phyloP scores from a whole-genome alignment of 1,140 invertebrate species.

The Linepithema humile region DNA sequence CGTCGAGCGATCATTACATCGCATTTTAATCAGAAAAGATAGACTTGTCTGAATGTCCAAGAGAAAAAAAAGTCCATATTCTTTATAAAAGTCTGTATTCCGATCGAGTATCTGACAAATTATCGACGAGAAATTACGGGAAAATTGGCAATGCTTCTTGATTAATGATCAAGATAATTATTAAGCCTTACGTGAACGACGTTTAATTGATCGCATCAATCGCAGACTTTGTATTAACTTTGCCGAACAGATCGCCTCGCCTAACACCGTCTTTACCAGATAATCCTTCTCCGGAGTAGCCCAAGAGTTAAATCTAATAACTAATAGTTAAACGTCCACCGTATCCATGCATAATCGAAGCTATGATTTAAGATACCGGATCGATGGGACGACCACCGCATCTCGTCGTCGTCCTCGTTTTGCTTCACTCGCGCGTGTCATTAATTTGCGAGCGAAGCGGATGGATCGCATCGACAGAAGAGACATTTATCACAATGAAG shows the following conservation, averaged over 20 bases:
- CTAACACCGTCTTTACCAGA: too few relatives aligned
- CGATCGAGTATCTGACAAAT: not conserved
- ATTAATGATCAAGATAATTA: constrained; percentile 5
- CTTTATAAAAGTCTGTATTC: too few relatives aligned
- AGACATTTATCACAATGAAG: constrained; percentile 56
- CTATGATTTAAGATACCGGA: constrained; percentile 28
- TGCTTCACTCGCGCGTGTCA: not conserved
- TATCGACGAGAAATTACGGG: not conserved
- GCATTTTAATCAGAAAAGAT: constrained; percentile 20
- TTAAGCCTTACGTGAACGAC: too few relatives aligned
- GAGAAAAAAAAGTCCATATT: constrained; percentile 11
- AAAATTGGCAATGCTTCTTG: not conserved
- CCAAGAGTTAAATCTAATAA: not conserved
- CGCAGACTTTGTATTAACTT: not conserved
- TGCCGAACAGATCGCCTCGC: not conserved
- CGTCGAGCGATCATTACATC: too few relatives aligned
- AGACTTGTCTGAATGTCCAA: not conserved
- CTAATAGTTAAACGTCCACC: not conserved
- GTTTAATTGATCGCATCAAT: not conserved
- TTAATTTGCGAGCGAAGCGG: constrained; percentile 41
- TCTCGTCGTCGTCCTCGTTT: constrained; percentile 10
- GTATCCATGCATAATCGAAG: constrained; percentile 27
- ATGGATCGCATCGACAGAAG: constrained; percentile 9
- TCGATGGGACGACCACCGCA: not conserved
- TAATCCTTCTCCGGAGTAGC: not conserved